Evolutionary conservation across 2,113 vertebrate species (phyloP).

Genomic region (Esox niger): DNA sequence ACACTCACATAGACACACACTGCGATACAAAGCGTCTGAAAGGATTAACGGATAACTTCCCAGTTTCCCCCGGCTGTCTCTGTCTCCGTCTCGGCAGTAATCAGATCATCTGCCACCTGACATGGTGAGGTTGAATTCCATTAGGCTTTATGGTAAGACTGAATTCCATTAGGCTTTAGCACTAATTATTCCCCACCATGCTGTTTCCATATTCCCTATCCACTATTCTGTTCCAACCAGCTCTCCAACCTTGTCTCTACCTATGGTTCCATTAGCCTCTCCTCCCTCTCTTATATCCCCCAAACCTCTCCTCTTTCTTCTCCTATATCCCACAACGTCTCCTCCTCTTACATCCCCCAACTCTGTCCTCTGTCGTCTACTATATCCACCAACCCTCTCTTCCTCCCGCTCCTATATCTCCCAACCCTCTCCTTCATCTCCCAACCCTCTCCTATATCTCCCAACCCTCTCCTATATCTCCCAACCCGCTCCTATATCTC

Average conservation of each 20-base stretch:
- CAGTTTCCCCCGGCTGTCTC: conserved; percentile 67
- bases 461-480: conserved; percentile 30
- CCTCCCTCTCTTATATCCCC: background rate
- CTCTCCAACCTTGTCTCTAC: conserved; percentile 5
- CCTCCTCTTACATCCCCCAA: background rate
- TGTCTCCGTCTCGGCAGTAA: conserved; percentile 50
- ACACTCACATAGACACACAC: conserved; percentile 29
- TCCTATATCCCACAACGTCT: background rate
- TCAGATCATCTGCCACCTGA: conserved; percentile 77
- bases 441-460: conserved; percentile 43
- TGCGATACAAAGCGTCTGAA: conserved; percentile 27
- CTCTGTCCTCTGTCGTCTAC: background rate
- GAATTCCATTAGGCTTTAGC: conserved; percentile 78
- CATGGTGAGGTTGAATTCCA: conserved; percentile 72
- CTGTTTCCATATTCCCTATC: conserved; percentile 30
- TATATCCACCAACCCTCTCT: background rate
- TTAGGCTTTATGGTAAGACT: conserved; percentile 78
- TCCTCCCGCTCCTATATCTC: background rate
- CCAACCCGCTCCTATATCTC: conserved; percentile 45
- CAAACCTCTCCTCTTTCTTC: background rate
- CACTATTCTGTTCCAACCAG: conserved; percentile 13
- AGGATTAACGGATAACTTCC: conserved; percentile 76
- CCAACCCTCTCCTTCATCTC: conserved; percentile 36
- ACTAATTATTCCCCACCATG: conserved; percentile 72
- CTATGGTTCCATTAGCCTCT: conserved; percentile 8